Evolutionary conservation across 30 jellyfish, hydroid and myxozoan species (phyloP), one percentile per base, ranked within the genome.

Genomic region (Clytia hemisphaerica): DNA sequence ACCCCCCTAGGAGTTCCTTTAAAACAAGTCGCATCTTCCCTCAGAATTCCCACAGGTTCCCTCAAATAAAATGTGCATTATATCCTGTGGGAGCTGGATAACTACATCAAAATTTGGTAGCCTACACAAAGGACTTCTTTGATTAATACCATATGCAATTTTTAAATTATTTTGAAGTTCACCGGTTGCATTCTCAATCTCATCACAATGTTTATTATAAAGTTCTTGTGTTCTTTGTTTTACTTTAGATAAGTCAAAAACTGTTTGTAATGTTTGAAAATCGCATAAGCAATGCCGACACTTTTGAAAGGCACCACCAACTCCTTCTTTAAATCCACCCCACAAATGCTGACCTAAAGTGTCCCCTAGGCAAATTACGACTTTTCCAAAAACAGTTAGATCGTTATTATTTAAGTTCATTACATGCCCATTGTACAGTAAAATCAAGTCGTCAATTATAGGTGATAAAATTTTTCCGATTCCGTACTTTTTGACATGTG

Each of bases 251-350:
- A 34, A 63, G 16, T 16, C 5, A 32, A 63, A 63, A 6, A 34
- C 25, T 63, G 57, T 27, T 40, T 63, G 77, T 65, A 63, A n/a
- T 6, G 35, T 33, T 29, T 63, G 38, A 33, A 38, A 35, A 33
- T 15, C 30, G 66, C 77, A 63, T 21, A 16, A 63, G 35, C 77
- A 63, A 21, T 35, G 65, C 30, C 77, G 21, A 65, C 77, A 63
- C 21, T 63, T 38, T 65, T 63, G 77, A 38, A 63, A 63, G 14
- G 77, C 36, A 24, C 36, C 21, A 35, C 77, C 77, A 63, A 63
- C 77, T 2, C 66, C 77, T 25, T 25, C 77, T 38, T 63, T 63
- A 27, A 63, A 63, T 63, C 77, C 77, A 6, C 65, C 77, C 77
- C 77, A 63, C 19, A 16, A 28, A 38, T 63, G 66, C 36, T 63